Evolutionary conservation across 2,113 vertebrate species (phyloP).

Genomic region (Castor canadensis): DNA sequence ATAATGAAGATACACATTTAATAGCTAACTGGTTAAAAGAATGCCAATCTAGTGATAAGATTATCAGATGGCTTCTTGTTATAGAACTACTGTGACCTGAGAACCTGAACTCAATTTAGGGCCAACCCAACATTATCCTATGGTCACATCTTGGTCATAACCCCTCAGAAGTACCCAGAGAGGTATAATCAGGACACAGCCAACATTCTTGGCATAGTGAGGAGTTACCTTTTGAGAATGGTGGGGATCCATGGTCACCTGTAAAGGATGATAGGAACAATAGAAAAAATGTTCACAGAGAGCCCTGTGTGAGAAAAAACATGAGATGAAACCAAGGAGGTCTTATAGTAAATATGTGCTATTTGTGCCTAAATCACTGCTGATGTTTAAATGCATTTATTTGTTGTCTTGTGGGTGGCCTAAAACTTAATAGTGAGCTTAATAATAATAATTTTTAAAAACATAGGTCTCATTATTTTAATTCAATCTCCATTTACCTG

Average conservation of each 20-base stretch:
- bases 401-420: background rate
- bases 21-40: background rate
- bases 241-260: accelerated
- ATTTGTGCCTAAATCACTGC: background rate
- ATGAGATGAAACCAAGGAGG: background rate
- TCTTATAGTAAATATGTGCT: background rate
- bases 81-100: background rate
- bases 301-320: background rate
- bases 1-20: background rate
- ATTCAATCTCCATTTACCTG: background rate
- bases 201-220: accelerated
- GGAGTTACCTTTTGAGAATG: background rate
- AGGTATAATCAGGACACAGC: accelerated
- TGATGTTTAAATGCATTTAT: background rate
- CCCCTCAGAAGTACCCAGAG: no score
- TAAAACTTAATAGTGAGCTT: background rate
- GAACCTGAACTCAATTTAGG: background rate
- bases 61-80: background rate
- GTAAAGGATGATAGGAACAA: background rate
- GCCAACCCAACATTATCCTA: background rate
- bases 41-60: background rate
- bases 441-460: background rate
- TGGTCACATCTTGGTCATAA: background rate
- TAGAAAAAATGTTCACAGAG: background rate
- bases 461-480: background rate